Base-by-base conservation (phyloP, 2,888 invertebrate genomes). In the Pterostichus madidus region DNA sequence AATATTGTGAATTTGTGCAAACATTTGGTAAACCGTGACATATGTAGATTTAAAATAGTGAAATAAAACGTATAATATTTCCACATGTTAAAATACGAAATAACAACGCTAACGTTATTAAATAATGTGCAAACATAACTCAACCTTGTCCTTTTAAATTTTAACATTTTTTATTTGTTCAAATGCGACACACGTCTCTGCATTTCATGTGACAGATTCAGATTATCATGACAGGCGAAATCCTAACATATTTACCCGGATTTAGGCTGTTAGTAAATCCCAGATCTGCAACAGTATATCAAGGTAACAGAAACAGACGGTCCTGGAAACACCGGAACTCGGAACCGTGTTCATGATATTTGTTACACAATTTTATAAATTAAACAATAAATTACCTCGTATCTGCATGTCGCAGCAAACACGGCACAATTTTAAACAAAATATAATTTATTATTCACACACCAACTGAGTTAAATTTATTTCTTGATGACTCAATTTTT, bases 131-230 rank as follows among this genome's bases (percentile, higher is more conserved):
- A 64, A n/a, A n/a, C 64, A 64, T 64, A 64, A 64, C 64, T 64
- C 64, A 35, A 35, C 35, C 31, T 31, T n/a, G 32, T n/a, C 32
- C 31, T 64, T 64, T 64, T 64, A 64, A 64, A 64, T 64, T 64
- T 64, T 44, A 71, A 71, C 44, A 71, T 71, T 71, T 71, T 71
- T 71, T 71, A 71, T 44, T 44, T 15, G 64, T 64, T 64, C 13
- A 44, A 71, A 71, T 71, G 68, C 44, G 68, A 71, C 39, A 71
- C 68, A 71, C 68, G 68, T 71, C 68, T 71, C 17, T 71, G 68
- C 44, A 71, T 71, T 71, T 71, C 64, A 31, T 71, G 68, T 71
- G 68, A 46, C 68, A 71, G 68, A 71, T 71, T 44, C 68, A 71
- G 44, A 39, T 71, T 44, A 71, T 44, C 68, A 39, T 71, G 68